Evolutionary conservation across 2,113 vertebrate genomes (phyloP), one percentile per base, ranked within the genome.

Genomic region (Salvelinus namaycush): DNA sequence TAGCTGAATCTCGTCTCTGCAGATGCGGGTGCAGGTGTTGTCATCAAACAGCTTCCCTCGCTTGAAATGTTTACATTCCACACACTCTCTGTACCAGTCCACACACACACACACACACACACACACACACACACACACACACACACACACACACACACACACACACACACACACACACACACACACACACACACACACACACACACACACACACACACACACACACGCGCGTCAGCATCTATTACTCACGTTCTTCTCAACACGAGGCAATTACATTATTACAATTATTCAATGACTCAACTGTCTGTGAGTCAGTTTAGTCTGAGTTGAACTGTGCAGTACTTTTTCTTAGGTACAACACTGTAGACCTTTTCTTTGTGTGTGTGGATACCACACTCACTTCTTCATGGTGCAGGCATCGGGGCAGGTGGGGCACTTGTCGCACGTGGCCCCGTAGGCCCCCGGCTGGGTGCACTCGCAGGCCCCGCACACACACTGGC

Each of bases 331-430:
- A 64, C 14, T 24, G 60, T 64, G 24, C 60, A 64, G 20, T 24
- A 39, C 34, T 39, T 39, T 2, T 8, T 39, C 34, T 39, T 39
- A 39, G 34, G 34, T 8, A 39, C 34, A 8, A 9, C 34, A 39
- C 34, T 39, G 34, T 39, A 9, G 34, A 39, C 34, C 7, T 39
- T 8, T 39, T 7, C 20, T 64, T n/a, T 22, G n/a, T 64, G 6
- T 29, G 65, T 67, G 26, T 31, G 34, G 31, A 14, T 8, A 16
- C 39, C n/a, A 11, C 29, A 44, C 90, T 89, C 78, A 99, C 98
- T 97, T 99, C 89, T 99, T 99, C 92, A 98, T 96, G 79, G 97
- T 97, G 86, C 98, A 99, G 87, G 96, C 95, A 0, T 99, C 98
- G 0, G 96, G 96, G 79, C 98, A 99, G 67, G 98, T 99, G 83